Evolutionary conservation across 2,888 invertebrate genomes (phyloP).

Genomic region (Lasioglossum pauxillum): DNA sequence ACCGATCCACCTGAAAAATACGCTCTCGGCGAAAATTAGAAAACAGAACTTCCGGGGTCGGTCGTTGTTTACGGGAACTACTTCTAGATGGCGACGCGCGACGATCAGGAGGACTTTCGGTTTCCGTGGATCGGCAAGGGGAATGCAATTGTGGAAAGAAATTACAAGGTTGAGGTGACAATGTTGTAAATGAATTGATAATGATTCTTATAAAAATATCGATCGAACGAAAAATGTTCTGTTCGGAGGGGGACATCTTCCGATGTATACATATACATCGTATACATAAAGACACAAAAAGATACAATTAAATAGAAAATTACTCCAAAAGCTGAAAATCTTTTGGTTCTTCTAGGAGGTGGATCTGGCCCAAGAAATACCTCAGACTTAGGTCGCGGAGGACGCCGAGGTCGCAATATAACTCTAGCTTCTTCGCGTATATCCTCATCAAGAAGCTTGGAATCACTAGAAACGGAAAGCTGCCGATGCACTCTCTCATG

Average conservation of each 20-base stretch:
- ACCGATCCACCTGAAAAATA: neutral
- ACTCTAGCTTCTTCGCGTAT: slow-evolving; percentile 95
- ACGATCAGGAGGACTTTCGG: neutral
- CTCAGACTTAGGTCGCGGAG: slow-evolving; percentile 98
- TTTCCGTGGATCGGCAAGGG: neutral
- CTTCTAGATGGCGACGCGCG: neutral
- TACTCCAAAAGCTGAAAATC: slow-evolving; percentile 98
- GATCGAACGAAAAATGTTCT: too few relatives aligned
- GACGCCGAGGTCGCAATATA: slow-evolving; percentile 95
- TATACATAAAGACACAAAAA: too few relatives aligned
- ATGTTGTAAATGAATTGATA: too few relatives aligned
- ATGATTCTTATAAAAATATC: too few relatives aligned
- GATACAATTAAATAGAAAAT: too few relatives aligned
- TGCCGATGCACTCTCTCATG: slow-evolving; percentile 95
- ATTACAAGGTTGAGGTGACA: neutral
- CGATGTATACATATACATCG: too few relatives aligned
- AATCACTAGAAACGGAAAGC: slow-evolving; percentile 96
- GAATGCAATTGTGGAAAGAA: neutral
- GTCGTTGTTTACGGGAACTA: neutral
- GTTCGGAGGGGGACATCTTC: too few relatives aligned
- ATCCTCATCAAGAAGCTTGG: slow-evolving; percentile 95
- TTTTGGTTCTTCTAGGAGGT: slow-evolving; percentile 91
- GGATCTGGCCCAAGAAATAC: slow-evolving; percentile 90
- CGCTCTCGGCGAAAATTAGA: neutral
- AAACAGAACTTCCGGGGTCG: neutral